Percentiles rank a stretch among this genome's conserved stretches.
phyloP scores from a whole-genome alignment of 1,140 invertebrate genomes.

The Papilio polyxenes region DNA sequence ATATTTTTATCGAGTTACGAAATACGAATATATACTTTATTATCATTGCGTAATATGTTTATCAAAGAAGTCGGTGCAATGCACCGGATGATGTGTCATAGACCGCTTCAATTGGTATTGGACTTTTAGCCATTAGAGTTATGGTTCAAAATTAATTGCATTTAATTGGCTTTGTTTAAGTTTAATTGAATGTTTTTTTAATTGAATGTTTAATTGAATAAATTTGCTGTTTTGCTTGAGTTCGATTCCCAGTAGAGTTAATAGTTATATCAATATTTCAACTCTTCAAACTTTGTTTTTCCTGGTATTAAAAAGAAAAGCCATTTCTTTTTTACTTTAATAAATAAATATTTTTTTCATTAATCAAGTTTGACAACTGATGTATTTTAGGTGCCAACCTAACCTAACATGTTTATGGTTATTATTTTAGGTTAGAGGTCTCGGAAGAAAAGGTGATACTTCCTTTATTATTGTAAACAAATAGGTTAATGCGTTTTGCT shows the following conservation, averaged over 20 bases:
- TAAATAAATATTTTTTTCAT: not conserved
- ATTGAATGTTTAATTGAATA: not conserved
- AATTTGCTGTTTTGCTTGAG: not conserved
- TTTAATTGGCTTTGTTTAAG: not conserved
- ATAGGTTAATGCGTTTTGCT: not conserved
- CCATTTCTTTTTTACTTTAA: not conserved
- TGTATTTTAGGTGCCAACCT: not conserved
- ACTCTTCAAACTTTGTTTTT: no score
- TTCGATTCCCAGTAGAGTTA: no score
- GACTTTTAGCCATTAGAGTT: not conserved
- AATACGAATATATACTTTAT: not conserved
- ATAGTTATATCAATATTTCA: no score
- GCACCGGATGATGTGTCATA: not conserved
- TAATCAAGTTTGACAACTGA: not conserved
- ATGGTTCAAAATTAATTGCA: not conserved
- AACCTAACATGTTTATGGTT: not conserved
- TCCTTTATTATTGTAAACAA: not conserved
- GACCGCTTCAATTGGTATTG: not conserved
- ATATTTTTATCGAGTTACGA: not conserved
- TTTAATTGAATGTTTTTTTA: not conserved
- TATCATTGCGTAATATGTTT: not conserved
- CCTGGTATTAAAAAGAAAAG: no score
- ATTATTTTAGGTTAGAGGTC: not conserved
- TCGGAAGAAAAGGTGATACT: not conserved
- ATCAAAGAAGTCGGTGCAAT: not conserved